phyloP scores from a whole-genome alignment of 2,113 vertebrate genomes.

The Callipepla squamata region DNA sequence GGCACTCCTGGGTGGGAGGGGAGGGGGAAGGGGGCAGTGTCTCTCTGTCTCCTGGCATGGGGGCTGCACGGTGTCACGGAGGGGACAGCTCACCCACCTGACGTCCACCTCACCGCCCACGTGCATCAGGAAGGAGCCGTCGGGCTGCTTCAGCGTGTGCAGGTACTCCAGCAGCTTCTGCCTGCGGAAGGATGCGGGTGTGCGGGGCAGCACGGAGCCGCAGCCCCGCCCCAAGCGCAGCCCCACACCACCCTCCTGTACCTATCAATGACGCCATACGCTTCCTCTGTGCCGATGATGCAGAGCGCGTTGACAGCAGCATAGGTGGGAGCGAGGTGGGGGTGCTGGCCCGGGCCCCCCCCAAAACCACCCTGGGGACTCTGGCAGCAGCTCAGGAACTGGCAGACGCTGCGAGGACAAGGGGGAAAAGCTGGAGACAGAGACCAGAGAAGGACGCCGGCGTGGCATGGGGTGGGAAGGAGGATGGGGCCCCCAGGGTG shows the following conservation, averaged over 20 bases:
- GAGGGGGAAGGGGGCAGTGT: background rate
- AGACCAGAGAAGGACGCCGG: background rate
- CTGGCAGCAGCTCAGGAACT: slow-evolving; percentile 91
- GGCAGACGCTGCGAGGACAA: slow-evolving; percentile 83
- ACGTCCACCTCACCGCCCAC: slow-evolving; percentile 95
- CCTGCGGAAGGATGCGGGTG: slow-evolving; percentile 78
- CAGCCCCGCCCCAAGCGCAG: rapidly evolving
- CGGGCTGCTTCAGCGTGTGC: slow-evolving; percentile 89
- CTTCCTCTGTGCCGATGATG: slow-evolving; percentile 94
- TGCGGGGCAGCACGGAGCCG: background rate
- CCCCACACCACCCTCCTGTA: slow-evolving; percentile 13
- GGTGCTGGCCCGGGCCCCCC: slow-evolving; percentile 91
- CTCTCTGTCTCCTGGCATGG: background rate
- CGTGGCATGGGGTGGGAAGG: background rate
- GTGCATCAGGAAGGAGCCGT: slow-evolving; percentile 97
- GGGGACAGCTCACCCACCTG: slow-evolving; percentile 81
- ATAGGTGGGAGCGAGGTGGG: slow-evolving; percentile 95
- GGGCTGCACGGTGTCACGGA: background rate
- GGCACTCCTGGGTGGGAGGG: slow-evolving; percentile 81
- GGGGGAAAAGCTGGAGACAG: background rate
- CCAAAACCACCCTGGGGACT: slow-evolving; percentile 89
- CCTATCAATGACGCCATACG: slow-evolving; percentile 91
- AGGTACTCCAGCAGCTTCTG: slow-evolving; percentile 94
- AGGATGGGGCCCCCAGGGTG: background rate
- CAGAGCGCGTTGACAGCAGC: slow-evolving; percentile 93